These are phyloP conservation scores for Eulacestoma nigropectus DNA, from an alignment of 2,113 vertebrate genomes.

Conservation along the genomic window DNA sequence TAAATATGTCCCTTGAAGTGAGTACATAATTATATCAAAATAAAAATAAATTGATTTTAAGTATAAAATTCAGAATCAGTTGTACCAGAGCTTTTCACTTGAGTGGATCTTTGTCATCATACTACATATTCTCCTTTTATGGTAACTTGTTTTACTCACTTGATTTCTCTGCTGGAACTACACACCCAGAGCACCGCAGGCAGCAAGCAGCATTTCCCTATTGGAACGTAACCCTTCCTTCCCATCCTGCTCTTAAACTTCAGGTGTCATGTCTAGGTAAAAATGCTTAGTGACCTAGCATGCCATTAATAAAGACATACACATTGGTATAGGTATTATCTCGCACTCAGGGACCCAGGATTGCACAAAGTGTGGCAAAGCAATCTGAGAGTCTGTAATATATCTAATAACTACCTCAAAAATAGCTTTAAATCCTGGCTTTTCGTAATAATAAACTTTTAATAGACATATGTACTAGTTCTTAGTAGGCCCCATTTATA, in stretches of 20 bases:
- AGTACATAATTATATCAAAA: not conserved
- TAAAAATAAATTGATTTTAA: not conserved
- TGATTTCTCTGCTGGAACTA: not conserved
- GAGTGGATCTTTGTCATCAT: not conserved
- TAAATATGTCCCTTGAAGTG: not conserved
- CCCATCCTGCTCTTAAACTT: not conserved
- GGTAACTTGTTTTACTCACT: not conserved
- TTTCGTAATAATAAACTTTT: too few species aligned
- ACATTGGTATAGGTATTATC: not conserved
- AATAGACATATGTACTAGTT: conserved; percentile 4
- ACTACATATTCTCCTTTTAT: not conserved
- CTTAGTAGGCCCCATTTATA: conserved; percentile 7
- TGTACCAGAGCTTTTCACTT: not conserved
- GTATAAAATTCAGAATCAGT: not conserved
- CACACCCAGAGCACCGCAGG: not conserved
- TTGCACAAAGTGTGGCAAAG: not conserved
- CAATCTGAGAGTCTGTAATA: not conserved
- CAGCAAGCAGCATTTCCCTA: not conserved
- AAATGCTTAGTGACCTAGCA: not conserved
- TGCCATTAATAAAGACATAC: not conserved
- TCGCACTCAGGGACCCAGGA: not conserved
- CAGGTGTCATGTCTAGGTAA: not conserved
- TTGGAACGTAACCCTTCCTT: not conserved
- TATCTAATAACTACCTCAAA: not conserved
- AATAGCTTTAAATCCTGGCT: conserved; percentile 8